Evolutionary conservation across 2,113 vertebrate species (phyloP).

Genomic region (Chloropsis hardwickii): DNA sequence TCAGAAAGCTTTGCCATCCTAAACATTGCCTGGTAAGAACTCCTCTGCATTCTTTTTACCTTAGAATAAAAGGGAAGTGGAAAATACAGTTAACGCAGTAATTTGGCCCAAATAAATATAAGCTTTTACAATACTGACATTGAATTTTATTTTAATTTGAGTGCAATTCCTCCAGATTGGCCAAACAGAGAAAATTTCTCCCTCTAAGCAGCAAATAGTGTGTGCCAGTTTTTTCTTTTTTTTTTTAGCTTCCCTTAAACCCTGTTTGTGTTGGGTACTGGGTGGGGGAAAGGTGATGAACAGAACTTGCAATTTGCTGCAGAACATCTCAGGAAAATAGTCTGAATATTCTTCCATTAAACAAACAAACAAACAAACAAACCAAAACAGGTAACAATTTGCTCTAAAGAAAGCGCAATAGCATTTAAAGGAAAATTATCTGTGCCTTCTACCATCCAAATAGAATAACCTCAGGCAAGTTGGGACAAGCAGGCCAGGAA

Average conservation of each 20-base stretch:
- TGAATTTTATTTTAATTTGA: neutral
- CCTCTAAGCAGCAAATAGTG: neutral
- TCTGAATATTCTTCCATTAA: neutral
- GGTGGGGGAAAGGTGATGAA: neutral
- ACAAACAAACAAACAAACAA: neutral
- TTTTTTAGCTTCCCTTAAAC: neutral
- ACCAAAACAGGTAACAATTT: neutral
- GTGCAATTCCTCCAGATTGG: neutral
- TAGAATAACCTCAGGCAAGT: neutral
- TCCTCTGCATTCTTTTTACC: neutral
- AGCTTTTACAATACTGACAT: neutral
- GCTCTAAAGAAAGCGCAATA: neutral
- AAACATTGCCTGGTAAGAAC: conserved; percentile 12
- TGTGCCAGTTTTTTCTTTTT: neutral
- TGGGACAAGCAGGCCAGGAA: neutral
- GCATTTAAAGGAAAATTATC: neutral
- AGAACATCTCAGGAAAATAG: neutral
- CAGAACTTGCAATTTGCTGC: neutral
- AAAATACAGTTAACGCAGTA: conserved; percentile 20
- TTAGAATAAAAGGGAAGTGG: neutral
- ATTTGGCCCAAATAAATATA: conserved; percentile 3
- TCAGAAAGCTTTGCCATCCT: conserved; percentile 34
- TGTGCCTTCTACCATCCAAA: conserved; percentile 3
- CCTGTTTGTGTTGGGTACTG: neutral
- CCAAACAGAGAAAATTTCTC: neutral